These are phyloP conservation scores for Cairina moschata DNA, from an alignment of 2,113 vertebrate genomes.

Conservation along the genomic window DNA sequence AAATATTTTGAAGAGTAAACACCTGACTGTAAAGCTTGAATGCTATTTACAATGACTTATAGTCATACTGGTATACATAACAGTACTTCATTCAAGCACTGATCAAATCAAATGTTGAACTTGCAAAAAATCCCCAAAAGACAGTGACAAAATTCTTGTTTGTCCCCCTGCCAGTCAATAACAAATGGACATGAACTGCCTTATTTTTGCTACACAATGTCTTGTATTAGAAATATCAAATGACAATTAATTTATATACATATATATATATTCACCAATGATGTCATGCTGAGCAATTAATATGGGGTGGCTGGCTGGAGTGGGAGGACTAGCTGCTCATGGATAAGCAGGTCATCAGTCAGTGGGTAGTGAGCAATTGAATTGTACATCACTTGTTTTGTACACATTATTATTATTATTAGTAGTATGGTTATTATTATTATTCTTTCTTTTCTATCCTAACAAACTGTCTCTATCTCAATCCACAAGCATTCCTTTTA, in stretches of 20 bases:
- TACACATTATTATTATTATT: too few species aligned
- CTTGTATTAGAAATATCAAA: neutral
- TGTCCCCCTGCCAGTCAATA: neutral
- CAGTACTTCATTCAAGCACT: neutral
- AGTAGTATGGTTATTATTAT: too few species aligned
- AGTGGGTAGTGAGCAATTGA: too few species aligned
- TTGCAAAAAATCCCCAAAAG: neutral
- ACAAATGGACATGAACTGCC: neutral
- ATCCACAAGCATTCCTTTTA: too few species aligned
- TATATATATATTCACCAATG: neutral
- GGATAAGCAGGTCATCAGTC: too few species aligned
- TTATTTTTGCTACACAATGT: neutral
- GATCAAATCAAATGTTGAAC: neutral
- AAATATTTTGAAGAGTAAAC: neutral
- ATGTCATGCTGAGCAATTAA: too few species aligned
- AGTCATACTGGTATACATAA: neutral
- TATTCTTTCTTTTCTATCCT: too few species aligned
- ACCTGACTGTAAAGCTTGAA: neutral
- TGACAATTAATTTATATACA: neutral
- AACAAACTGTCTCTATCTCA: too few species aligned
- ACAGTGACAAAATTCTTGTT: neutral
- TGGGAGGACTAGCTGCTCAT: too few species aligned
- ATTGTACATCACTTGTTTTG: too few species aligned
- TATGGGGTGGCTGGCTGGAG: too few species aligned
- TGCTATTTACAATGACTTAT: neutral